These are phyloP conservation scores for Vollenhovia emeryi DNA, from an alignment of 1,140 invertebrate genomes.

Conservation along the genomic window DNA sequence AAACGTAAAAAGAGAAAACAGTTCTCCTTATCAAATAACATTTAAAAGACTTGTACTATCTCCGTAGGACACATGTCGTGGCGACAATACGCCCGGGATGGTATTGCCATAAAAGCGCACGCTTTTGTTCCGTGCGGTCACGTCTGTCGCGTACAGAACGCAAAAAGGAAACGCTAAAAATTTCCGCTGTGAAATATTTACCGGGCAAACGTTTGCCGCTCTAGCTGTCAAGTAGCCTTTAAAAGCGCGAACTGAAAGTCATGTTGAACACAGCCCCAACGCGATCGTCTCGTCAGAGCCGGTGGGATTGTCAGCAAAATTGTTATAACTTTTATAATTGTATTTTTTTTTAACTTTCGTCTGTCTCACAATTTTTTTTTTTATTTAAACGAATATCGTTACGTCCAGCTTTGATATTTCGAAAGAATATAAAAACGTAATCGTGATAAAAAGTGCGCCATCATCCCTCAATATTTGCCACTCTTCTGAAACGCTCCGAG, in stretches of 20 bases:
- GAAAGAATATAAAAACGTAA: neutral
- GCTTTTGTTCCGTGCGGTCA: slow-evolving; percentile 14
- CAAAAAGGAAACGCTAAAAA: slow-evolving; percentile 31
- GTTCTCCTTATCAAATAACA: slow-evolving; percentile 24
- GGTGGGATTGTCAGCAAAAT: neutral
- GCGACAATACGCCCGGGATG: neutral
- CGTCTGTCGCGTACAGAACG: slow-evolving; percentile 16
- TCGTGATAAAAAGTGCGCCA: neutral
- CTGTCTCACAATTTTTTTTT: neutral
- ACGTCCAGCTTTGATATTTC: neutral
- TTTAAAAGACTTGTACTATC: neutral
- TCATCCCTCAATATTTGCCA: neutral
- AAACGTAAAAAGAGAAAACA: neutral
- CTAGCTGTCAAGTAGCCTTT: slow-evolving; percentile 21
- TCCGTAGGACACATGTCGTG: neutral
- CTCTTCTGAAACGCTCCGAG: neutral
- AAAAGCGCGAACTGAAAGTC: neutral
- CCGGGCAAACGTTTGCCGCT: slow-evolving; percentile 11
- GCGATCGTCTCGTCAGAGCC: neutral
- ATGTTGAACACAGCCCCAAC: neutral
- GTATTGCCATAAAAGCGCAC: slow-evolving; percentile 5
- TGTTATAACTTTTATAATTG: slow-evolving; percentile 17
- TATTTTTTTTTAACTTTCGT: neutral
- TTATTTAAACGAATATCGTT: neutral
- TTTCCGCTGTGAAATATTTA: slow-evolving; percentile 41